phyloP scores from a whole-genome alignment of 2,888 invertebrate genomes.

The Cyclophora albipunctata region DNA sequence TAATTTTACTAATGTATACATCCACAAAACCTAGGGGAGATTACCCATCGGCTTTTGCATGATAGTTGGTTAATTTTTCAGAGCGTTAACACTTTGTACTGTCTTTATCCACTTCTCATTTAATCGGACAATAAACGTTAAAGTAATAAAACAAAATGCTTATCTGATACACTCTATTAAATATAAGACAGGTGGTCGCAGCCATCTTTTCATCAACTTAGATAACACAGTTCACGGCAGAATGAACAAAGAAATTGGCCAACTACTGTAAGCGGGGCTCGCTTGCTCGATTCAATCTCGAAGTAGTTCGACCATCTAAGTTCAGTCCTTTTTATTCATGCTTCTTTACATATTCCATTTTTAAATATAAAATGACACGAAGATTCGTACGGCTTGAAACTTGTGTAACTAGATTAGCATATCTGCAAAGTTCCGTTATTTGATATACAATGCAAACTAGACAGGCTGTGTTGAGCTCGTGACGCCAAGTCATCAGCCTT shows the following conservation, averaged over 20 bases:
- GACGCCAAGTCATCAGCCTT: background rate
- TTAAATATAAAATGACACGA: slow-evolving; percentile 12
- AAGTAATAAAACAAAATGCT: too few relatives aligned
- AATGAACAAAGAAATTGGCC: slow-evolving; percentile 19
- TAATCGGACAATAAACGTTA: too few relatives aligned
- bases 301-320: slow-evolving; percentile 13
- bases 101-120: too few relatives aligned
- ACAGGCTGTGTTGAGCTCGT: background rate
- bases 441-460: slow-evolving; percentile 7
- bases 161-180: slow-evolving; percentile 1
- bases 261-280: slow-evolving; percentile 13
- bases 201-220: slow-evolving; percentile 14
- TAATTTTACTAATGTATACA: too few relatives aligned
- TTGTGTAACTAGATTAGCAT: slow-evolving; percentile 18
- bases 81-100: too few relatives aligned
- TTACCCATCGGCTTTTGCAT: too few relatives aligned
- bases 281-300: slow-evolving; percentile 16
- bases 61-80: too few relatives aligned
- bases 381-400: slow-evolving; percentile 13
- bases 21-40: too few relatives aligned
- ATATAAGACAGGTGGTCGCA: slow-evolving; percentile 9
- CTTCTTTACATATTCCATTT: slow-evolving; percentile 7
- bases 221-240: slow-evolving; percentile 12
- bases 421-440: slow-evolving; percentile 9
- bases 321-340: slow-evolving; percentile 13